Evolutionary conservation across 2,113 vertebrate species (phyloP).

Genomic region (Callocephalon fimbriatum): DNA sequence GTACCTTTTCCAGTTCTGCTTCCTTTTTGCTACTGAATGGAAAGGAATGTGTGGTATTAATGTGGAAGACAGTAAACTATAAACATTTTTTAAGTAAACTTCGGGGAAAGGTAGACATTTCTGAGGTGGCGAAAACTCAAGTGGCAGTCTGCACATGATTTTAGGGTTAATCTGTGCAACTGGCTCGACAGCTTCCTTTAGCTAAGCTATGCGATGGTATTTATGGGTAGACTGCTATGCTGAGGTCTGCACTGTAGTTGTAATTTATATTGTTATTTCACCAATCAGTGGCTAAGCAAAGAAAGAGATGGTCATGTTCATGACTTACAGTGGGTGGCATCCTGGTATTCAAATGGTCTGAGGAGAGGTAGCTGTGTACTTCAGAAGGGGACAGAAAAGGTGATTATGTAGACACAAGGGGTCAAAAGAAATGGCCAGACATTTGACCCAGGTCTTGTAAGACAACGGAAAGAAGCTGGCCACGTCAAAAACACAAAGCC

Average conservation of each 20-base stretch:
- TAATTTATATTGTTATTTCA: not conserved
- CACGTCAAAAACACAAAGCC: not conserved
- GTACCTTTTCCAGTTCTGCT: not conserved
- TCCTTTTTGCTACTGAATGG: not conserved
- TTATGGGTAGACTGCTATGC: not conserved
- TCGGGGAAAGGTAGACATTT: not conserved
- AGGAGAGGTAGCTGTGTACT: not conserved
- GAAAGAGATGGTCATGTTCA: accelerated
- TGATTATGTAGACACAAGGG: not conserved
- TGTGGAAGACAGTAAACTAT: not conserved
- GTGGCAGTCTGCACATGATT: not conserved
- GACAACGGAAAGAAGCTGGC: not conserved
- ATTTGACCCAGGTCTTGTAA: not conserved
- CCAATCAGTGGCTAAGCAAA: not conserved
- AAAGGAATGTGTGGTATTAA: not conserved
- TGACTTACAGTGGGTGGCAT: not conserved
- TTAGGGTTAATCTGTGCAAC: not conserved
- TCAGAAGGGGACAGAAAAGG: not conserved
- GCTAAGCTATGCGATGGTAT: not conserved
- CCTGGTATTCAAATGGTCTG: not conserved
- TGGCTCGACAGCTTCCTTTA: not conserved
- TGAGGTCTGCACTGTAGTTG: not conserved
- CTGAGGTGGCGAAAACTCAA: not conserved
- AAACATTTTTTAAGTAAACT: not conserved
- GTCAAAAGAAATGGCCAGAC: not conserved